Evolutionary conservation across 2,113 vertebrate species (phyloP), one percentile per base, ranked within the genome.

Genomic region (Sterna hirundo): DNA sequence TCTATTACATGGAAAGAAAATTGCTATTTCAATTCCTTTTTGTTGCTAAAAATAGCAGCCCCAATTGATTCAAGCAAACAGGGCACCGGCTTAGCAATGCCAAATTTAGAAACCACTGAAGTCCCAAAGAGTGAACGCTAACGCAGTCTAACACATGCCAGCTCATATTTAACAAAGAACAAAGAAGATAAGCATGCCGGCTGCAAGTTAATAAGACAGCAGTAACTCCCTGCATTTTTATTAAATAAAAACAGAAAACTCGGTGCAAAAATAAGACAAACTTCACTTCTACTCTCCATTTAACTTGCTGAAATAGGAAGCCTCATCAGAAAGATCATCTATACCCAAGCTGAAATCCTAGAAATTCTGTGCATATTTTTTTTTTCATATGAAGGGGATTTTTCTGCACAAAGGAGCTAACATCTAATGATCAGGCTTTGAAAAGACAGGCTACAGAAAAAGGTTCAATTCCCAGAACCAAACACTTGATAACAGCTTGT

Each of bases 41-140:
- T 98, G 97, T 97, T 98, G 98, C 99, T 99, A 99, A 99, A 99
- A 99, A 99, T 99, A 99, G 99, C 96, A 97, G 96, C 90, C 97
- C 96, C 97, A 84, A 98, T 98, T 98, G 98, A 98, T 98, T 98
- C 97, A 96, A 96, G 98, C 96, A 97, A 98, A 98, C 97, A 98
- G 97, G 97, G 98, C 97, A 98, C 90, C 49, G 36, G 97, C 97
- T 98, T 98, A 96, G 97, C 97, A 88, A 66, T 92, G 97, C 98
- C 97, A 98, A 98, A 98, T 98, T 98, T 98, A 98, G 98, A 98
- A 98, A 97, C 89, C 98, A 97, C 98, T 97, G 97, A 98, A 98
- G 97, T 98, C 98, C 98, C 97, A 69, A 83, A 74, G 96, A 98
- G 97, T 82, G 96, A 98, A 98, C 77, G 87, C 97, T 98, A 98